Evolutionary conservation across 2,797 vertebrate species (phyloP), one percentile per base, ranked within the genome.

Genomic region (Acestrorhynchus altus): DNA sequence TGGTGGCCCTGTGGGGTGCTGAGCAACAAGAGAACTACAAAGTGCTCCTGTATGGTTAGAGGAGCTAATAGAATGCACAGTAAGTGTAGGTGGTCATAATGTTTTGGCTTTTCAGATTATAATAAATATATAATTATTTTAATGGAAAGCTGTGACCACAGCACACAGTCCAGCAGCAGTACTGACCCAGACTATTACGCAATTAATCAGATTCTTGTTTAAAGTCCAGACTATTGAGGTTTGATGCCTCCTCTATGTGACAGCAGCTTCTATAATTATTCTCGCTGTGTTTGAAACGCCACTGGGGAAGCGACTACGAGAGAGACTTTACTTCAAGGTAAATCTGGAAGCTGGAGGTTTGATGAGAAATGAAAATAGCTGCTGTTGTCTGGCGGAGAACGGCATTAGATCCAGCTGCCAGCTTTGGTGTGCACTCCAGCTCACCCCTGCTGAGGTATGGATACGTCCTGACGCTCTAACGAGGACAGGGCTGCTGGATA

Each of bases 401-500:
- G 12, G 52, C 22, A 13, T 64, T 59, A 67, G 68, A 71, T 56
- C 24, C 26, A 71, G 18, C 52, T 39, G 76, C 46, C 66, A 52
- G 76, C 39, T 67, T 72, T 72, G 40, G 67, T 39, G 35, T 72
- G 54, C 42, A 54, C 67, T 72, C 6, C 4, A 67, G 61, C 22
- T 78, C 75, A 74, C 49, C 54, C 47, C 52, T 65, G 46, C 72
- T 79, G 66, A 69, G 39, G 54, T 40, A 72, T 18, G 0, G 35
- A 44, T 18, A 13, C 31, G 47, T 56, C 10, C 24, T 72, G 71
- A 42, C 69, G 73, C 46, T 79, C 73, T 87, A 85, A 85, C 81
- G 78, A 86, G 81, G 57, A 76, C 46, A 46, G 52, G 59, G 68
- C 76, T 78, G 84, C 57, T 72, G 83, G 51, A 51, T 66, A 67